phyloP scores from a whole-genome alignment of 2,797 vertebrate species.

The Melanogrammus aeglefinus region DNA sequence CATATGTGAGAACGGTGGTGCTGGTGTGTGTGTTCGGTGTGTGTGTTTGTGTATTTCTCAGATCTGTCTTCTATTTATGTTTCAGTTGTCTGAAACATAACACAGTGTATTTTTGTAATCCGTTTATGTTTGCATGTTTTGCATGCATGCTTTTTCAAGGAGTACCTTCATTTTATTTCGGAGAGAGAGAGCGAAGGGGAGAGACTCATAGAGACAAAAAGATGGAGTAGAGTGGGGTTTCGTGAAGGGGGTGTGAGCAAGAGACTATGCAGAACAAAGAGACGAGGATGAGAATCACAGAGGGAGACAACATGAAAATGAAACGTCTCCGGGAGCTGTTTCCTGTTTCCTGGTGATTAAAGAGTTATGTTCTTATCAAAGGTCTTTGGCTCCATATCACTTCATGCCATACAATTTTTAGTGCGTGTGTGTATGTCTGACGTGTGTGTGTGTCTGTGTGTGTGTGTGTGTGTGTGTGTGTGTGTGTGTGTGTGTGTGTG shows the following conservation, averaged over 20 bases:
- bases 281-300: neutral
- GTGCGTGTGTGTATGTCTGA: neutral
- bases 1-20: no score
- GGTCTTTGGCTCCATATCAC: constrained; percentile 16
- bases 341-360: neutral
- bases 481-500: constrained; percentile 9
- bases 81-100: no score
- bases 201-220: neutral
- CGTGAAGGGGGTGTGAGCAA: neutral
- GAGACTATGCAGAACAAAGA: neutral
- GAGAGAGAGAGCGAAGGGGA: neutral
- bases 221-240: neutral
- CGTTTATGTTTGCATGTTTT: neutral
- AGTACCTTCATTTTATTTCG: neutral
- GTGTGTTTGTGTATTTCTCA: no score
- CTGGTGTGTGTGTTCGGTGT: neutral
- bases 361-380: constrained; percentile 47
- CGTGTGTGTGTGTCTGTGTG: neutral
- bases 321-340: neutral
- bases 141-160: neutral
- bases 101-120: neutral
- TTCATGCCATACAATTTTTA: constrained; percentile 1
- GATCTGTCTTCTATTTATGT: no score
- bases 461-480: neutral
- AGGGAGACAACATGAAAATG: neutral